A percentile compares a stretch with the other conserved stretches of the same genome.
Conservation (phyloP, 1,140 invertebrate genomes). For the Ruditapes philippinarum region DNA sequence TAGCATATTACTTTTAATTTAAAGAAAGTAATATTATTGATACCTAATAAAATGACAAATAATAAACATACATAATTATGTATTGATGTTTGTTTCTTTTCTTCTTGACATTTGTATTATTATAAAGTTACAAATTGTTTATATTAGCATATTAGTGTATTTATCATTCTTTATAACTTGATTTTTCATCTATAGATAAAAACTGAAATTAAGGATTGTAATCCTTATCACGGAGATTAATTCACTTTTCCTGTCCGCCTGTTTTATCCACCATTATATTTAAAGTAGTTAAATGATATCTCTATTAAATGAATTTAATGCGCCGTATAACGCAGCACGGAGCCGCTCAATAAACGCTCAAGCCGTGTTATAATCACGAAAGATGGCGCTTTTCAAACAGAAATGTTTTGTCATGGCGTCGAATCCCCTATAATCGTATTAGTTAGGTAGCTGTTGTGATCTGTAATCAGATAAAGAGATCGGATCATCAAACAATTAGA, state of each 20-base stretch:
- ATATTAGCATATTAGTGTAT: no score
- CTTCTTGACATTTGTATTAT: no score
- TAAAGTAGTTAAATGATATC: slow-evolving; percentile 24
- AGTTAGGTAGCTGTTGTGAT: not conserved
- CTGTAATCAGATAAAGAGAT: not conserved
- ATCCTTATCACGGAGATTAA: not conserved
- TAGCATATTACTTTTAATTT: no score
- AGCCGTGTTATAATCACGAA: slow-evolving; percentile 44
- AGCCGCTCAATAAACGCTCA: slow-evolving; percentile 40
- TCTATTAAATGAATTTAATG: slow-evolving; percentile 55
- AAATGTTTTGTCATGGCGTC: not conserved
- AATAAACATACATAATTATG: no score
- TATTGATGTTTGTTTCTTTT: no score
- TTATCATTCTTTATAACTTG: no score
- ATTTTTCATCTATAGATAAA: no score
- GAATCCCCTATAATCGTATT: slow-evolving; percentile 26
- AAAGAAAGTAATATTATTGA: no score
- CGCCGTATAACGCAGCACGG: slow-evolving; percentile 5
- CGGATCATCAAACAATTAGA: not conserved
- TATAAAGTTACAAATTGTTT: no score
- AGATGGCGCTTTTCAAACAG: not conserved
- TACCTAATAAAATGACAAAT: no score
- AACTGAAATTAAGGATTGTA: no score
- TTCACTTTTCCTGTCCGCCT: not conserved
- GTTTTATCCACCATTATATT: slow-evolving; percentile 1